These are phyloP conservation scores for Spizella passerina DNA, from an alignment of 2,797 vertebrate species.

Conservation along the genomic window DNA sequence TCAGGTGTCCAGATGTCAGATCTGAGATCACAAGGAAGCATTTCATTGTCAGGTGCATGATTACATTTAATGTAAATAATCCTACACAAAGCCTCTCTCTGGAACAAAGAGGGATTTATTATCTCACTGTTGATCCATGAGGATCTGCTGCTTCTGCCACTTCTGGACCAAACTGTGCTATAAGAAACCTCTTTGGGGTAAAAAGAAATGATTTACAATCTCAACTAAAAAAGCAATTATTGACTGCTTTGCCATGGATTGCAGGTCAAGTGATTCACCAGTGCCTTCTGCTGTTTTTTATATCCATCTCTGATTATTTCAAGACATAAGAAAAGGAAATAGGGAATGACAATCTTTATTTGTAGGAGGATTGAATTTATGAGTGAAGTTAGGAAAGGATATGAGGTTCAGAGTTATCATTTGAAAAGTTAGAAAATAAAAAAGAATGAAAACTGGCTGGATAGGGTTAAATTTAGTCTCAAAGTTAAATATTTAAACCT, in stretches of 20 bases:
- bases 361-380: background rate
- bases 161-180: background rate
- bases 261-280: background rate
- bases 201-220: background rate
- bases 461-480: background rate
- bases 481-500: background rate
- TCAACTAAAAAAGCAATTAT: background rate
- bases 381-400: background rate
- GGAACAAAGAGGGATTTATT: background rate
- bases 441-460: background rate
- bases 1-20: background rate
- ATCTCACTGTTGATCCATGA: accelerated
- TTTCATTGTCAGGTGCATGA: background rate
- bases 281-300: background rate
- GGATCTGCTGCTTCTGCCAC: background rate
- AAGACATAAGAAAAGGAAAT: background rate
- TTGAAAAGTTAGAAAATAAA: background rate
- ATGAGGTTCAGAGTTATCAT: background rate
- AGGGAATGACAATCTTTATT: background rate
- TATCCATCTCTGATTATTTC: background rate
- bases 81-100: background rate
- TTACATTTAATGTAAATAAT: background rate
- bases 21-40: background rate
- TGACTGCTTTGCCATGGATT: background rate
- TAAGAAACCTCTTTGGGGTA: background rate